Conservation (phyloP, 2,113 vertebrate species). For the Rhizomys pruinosus region DNA sequence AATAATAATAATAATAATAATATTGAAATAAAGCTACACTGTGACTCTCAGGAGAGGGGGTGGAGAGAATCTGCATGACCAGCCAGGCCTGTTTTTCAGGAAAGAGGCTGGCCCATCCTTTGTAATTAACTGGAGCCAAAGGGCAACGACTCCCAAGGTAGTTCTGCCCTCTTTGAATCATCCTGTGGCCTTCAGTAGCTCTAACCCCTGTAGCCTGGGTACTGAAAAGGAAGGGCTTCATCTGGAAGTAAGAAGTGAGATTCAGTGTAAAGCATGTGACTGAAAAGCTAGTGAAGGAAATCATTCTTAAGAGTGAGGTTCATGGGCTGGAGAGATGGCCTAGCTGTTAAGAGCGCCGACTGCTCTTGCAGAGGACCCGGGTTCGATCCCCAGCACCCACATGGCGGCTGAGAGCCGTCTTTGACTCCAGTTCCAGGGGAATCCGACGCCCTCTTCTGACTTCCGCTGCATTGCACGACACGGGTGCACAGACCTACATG, state of each 20-base stretch:
- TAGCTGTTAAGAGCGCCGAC: too few relatives aligned
- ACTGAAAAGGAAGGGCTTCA: not conserved
- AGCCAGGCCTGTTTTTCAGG: not conserved
- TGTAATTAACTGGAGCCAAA: not conserved
- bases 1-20: not conserved
- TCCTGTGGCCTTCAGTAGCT: not conserved
- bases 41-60: not conserved
- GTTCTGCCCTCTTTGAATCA: not conserved
- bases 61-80: not conserved
- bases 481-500: too few relatives aligned
- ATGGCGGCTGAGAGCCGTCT: too few relatives aligned
- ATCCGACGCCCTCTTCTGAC: too few relatives aligned
- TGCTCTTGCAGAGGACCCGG: too few relatives aligned
- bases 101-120: not conserved
- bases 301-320: conserved; percentile 35
- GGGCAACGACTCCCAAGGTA: not conserved
- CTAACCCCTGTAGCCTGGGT: not conserved
- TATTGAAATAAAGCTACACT: not conserved
- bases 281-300: conserved; percentile 25
- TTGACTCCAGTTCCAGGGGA: too few relatives aligned
- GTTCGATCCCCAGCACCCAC: too few relatives aligned
- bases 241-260: conserved; percentile 34
- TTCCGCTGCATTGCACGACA: too few relatives aligned
- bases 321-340: too few relatives aligned
- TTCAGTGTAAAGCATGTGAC: not conserved